phyloP scores from a whole-genome alignment of 2,797 vertebrate genomes.

The Hydrophis major region DNA sequence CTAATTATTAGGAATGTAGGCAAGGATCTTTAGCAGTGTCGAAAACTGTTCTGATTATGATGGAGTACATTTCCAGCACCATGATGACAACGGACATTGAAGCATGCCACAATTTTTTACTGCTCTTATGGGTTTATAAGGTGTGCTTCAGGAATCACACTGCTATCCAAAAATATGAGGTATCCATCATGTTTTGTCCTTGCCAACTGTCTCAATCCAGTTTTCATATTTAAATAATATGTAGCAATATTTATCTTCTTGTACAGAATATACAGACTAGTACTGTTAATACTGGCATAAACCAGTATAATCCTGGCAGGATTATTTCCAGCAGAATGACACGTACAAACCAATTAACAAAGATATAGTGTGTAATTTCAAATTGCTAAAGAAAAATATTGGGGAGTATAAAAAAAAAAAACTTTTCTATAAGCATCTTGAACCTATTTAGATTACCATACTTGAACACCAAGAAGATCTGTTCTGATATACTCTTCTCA shows the following conservation, averaged over 20 bases:
- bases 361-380: not conserved
- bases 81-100: not conserved
- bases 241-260: not conserved
- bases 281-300: not conserved
- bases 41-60: not conserved
- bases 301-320: no score
- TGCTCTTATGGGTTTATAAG: not conserved
- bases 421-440: not conserved
- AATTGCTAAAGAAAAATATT: not conserved
- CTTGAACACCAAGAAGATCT: not conserved
- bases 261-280: not conserved
- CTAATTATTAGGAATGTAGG: not conserved
- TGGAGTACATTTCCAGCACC: not conserved
- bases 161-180: not conserved
- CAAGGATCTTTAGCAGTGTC: not conserved
- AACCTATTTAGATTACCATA: not conserved
- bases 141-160: not conserved
- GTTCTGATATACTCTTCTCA: not conserved
- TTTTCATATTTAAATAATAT: not conserved
- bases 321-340: not conserved
- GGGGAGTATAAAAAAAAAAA: not conserved
- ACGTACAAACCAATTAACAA: not conserved
- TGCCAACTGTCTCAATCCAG: not conserved
- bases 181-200: not conserved
- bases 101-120: not conserved